Conservation (phyloP, 1,140 invertebrate species). For the Popillia japonica region DNA sequence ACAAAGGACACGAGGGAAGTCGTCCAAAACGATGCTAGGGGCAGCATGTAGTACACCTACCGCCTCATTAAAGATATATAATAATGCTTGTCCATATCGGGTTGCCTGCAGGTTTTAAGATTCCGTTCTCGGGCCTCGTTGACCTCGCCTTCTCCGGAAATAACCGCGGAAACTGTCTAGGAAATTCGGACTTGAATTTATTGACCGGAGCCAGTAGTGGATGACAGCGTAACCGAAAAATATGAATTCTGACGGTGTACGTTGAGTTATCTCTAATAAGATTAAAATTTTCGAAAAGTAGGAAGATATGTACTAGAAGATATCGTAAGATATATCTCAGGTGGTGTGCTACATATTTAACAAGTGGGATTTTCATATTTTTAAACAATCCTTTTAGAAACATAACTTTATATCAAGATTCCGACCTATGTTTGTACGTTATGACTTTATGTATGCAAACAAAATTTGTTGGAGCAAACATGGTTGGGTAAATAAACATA, state of each 20-base stretch:
- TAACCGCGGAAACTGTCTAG: not conserved
- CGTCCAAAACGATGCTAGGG: constrained; percentile 1
- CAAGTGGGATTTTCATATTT: too few species aligned
- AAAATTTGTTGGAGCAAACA: not conserved
- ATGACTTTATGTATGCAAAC: not conserved
- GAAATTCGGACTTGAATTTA: not conserved
- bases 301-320: too few species aligned
- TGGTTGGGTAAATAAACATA: not conserved
- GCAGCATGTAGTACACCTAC: constrained; percentile 34
- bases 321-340: too few species aligned
- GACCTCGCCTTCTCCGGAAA: not conserved
- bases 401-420: not conserved
- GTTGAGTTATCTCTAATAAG: too few species aligned
- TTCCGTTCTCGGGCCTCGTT: constrained; percentile 34
- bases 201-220: not conserved
- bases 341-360: too few species aligned
- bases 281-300: too few species aligned
- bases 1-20: constrained; percentile 38
- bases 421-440: not conserved
- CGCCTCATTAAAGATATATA: constrained; percentile 39
- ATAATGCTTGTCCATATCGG: constrained; percentile 35
- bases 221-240: not conserved
- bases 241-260: not conserved
- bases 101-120: constrained; percentile 35
- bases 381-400: not conserved